These are phyloP conservation scores for Metalampra italica DNA, from an alignment of 2,888 invertebrate species.

Conservation along the genomic window DNA sequence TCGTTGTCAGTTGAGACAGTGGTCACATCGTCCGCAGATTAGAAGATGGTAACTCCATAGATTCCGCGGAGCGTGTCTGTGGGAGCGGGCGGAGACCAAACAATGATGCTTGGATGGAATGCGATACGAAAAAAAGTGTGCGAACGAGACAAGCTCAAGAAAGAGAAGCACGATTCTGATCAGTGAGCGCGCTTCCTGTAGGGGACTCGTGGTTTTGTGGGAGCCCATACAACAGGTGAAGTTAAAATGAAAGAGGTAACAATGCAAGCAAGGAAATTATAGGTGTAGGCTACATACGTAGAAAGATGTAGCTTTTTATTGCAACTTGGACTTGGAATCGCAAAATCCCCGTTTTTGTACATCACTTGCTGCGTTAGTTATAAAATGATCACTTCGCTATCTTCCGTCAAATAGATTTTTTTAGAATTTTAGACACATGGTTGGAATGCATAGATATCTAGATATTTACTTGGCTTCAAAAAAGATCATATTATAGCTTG, in stretches of 20 bases:
- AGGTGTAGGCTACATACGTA: not conserved
- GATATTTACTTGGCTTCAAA: too few relatives aligned
- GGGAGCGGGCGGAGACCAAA: slow-evolving; percentile 46
- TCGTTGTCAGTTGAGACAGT: slow-evolving; percentile 23
- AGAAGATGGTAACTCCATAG: slow-evolving; percentile 20
- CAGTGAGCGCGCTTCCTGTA: slow-evolving; percentile 46
- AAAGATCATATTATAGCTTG: too few relatives aligned
- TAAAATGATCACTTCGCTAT: too few relatives aligned
- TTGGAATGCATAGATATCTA: too few relatives aligned
- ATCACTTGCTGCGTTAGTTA: too few relatives aligned
- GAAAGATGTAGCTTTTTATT: too few relatives aligned
- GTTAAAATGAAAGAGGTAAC: not conserved
- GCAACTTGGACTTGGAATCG: too few relatives aligned
- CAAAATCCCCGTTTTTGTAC: too few relatives aligned
- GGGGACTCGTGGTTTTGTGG: slow-evolving; percentile 6
- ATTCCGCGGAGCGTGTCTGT: slow-evolving; percentile 52
- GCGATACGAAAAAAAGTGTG: slow-evolving; percentile 52
- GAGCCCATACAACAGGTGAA: slow-evolving; percentile 10
- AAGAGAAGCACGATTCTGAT: slow-evolving; percentile 26
- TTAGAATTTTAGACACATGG: too few relatives aligned
- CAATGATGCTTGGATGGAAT: slow-evolving; percentile 70
- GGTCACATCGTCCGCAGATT: slow-evolving; percentile 24
- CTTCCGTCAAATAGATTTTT: too few relatives aligned
- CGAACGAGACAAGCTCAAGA: slow-evolving; percentile 29
- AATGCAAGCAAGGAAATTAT: not conserved